Percentiles rank a stretch among this genome's conserved stretches.
Evolutionary conservation across 2,797 vertebrate genomes (phyloP).

Genomic region (Ctenosaura bakeri): DNA sequence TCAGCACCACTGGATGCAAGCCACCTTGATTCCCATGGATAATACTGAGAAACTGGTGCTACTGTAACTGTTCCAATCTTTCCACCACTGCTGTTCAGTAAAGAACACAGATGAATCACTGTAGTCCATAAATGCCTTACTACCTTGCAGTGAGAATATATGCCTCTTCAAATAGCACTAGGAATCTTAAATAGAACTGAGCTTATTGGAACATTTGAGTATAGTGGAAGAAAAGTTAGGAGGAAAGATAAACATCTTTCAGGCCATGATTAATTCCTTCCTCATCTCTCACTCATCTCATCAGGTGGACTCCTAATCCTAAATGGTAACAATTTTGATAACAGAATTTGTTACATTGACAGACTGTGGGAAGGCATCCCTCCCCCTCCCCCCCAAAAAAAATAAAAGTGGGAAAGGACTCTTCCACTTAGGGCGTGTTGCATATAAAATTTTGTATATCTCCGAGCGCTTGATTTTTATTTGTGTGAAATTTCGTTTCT

Average conservation of each 20-base stretch:
- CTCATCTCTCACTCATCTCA: neutral
- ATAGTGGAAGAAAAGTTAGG: neutral
- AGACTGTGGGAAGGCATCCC: neutral
- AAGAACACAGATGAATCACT: conserved; percentile 26
- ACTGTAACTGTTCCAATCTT: conserved; percentile 43
- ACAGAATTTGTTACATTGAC: neutral
- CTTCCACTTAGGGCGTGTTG: neutral
- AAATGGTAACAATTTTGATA: conserved; percentile 9
- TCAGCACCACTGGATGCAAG: conserved; percentile 57
- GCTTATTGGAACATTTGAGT: conserved; percentile 21
- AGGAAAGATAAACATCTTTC: conserved; percentile 10
- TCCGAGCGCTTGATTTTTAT: neutral
- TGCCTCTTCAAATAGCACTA: conserved; percentile 19
- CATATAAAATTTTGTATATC: too few species aligned
- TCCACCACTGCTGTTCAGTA: conserved; percentile 45
- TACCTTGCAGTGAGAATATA: neutral
- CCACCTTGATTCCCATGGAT: neutral
- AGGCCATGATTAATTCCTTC: conserved; percentile 17
- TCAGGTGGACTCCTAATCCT: neutral
- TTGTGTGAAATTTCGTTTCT: neutral
- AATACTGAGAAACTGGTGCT: conserved; percentile 35
- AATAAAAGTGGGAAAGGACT: too few species aligned
- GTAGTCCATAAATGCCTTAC: conserved; percentile 41
- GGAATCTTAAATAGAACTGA: conserved; percentile 25
- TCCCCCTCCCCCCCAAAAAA: too few species aligned